Evolutionary conservation across 2,113 vertebrate genomes (phyloP).

Genomic region (Petroica traversi): DNA sequence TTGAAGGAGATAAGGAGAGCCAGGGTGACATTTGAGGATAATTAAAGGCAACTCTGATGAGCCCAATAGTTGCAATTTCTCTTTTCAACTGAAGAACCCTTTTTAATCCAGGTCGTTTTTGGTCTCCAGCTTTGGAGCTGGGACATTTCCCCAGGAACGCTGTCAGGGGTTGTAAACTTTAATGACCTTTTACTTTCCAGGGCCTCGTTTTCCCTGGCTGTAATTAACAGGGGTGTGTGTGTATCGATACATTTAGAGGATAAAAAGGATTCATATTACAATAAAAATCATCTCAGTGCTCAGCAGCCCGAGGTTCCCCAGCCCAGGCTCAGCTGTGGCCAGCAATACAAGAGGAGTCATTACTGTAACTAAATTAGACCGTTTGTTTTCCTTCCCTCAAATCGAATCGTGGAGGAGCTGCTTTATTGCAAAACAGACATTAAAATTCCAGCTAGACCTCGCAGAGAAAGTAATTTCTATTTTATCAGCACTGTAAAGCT

Average conservation of each 20-base stretch:
- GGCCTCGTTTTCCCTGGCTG: conserved; percentile 13
- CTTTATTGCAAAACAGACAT: conserved; percentile 86
- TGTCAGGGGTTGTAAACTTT: conserved; percentile 69
- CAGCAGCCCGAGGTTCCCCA: conserved; percentile 39
- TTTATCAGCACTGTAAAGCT: conserved; percentile 85
- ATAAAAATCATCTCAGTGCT: conserved; percentile 66
- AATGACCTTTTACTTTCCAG: conserved; percentile 41
- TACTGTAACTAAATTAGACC: conserved; percentile 84
- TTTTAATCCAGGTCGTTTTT: conserved; percentile 56
- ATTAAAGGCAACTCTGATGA: conserved; percentile 60
- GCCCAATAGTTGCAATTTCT: not conserved
- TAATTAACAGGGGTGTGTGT: conserved; percentile 36
- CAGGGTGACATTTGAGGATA: conserved; percentile 34
- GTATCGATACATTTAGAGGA: conserved; percentile 30
- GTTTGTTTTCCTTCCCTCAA: conserved; percentile 82
- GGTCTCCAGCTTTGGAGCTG: conserved; percentile 63
- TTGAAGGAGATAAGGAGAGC: conserved; percentile 27
- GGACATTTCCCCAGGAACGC: conserved; percentile 59
- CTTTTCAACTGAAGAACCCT: conserved; percentile 1
- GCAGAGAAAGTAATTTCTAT: conserved; percentile 87
- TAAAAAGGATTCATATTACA: conserved; percentile 57
- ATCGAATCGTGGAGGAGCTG: conserved; percentile 82
- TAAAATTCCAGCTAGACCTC: conserved; percentile 86
- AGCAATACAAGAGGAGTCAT: conserved; percentile 74
- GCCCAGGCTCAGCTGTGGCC: conserved; percentile 60